Percentiles rank a stretch among this genome's conserved stretches.
Conservation (phyloP, 2,113 vertebrate species). For the Pterocles orientalis region DNA sequence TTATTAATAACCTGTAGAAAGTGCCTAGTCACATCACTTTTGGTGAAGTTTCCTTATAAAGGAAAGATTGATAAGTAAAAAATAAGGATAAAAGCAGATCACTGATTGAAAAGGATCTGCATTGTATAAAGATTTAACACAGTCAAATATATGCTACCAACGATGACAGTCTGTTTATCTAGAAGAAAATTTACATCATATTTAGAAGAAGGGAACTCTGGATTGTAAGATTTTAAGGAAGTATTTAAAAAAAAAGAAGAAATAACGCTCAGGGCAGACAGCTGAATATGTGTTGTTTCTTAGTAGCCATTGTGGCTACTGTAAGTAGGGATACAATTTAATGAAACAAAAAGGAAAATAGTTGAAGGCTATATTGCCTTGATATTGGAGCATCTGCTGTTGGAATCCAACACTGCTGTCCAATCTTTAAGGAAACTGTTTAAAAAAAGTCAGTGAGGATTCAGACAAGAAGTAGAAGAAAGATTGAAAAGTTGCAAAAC, state of each 20-base stretch:
- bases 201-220: background rate
- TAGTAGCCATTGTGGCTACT: background rate
- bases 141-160: background rate
- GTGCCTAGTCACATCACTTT: background rate
- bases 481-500: background rate
- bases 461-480: background rate
- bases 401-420: background rate
- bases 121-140: background rate
- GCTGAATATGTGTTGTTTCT: background rate
- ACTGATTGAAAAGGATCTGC: background rate
- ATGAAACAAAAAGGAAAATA: background rate
- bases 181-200: background rate
- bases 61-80: background rate
- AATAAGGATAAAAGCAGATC: background rate
- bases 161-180: background rate
- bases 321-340: background rate
- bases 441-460: background rate
- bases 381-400: background rate
- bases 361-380: background rate
- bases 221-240: background rate
- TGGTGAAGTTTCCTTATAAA: background rate
- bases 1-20: background rate
- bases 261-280: background rate
- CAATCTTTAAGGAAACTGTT: background rate
- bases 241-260: background rate